These are phyloP conservation scores for Pelodytes ibericus DNA, from an alignment of 2,797 vertebrate species.

Conservation along the genomic window DNA sequence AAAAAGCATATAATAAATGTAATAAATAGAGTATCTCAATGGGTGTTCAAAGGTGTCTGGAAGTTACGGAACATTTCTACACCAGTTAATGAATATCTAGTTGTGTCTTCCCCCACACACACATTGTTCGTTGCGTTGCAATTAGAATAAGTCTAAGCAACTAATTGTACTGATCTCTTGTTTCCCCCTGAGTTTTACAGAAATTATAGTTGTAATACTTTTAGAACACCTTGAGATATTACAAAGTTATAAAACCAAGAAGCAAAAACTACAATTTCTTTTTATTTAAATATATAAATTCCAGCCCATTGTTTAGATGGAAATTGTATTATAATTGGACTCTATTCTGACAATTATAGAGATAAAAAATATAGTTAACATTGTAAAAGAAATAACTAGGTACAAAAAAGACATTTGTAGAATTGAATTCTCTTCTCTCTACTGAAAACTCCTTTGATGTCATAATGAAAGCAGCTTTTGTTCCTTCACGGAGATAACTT, in stretches of 20 bases:
- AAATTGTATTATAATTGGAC: conserved; percentile 44
- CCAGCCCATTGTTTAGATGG: conserved; percentile 43
- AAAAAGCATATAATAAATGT: too few species aligned
- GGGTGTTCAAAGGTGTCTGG: too few species aligned
- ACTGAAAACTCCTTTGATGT: conserved; percentile 51
- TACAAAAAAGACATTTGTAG: conserved; percentile 54
- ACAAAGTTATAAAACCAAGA: conserved; percentile 18
- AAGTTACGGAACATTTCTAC: too few species aligned
- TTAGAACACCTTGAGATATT: conserved; percentile 26
- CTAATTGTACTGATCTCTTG: not conserved
- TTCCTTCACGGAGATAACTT: conserved; percentile 46
- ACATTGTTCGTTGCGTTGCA: not conserved
- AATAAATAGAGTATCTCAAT: too few species aligned
- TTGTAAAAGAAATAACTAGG: conserved; percentile 53
- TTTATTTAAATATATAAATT: conserved; percentile 41
- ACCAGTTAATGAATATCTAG: too few species aligned
- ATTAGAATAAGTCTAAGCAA: not conserved
- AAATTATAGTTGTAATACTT: conserved; percentile 31
- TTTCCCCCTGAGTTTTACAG: conserved; percentile 29
- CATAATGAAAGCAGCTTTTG: conserved; percentile 52
- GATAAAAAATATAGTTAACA: conserved; percentile 56
- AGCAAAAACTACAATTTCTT: conserved; percentile 24
- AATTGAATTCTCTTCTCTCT: conserved; percentile 46
- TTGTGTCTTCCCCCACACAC: not conserved
- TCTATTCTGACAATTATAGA: conserved; percentile 55